Base-by-base conservation (phyloP, 2,888 invertebrate genomes). In the Machimus rusticus region DNA sequence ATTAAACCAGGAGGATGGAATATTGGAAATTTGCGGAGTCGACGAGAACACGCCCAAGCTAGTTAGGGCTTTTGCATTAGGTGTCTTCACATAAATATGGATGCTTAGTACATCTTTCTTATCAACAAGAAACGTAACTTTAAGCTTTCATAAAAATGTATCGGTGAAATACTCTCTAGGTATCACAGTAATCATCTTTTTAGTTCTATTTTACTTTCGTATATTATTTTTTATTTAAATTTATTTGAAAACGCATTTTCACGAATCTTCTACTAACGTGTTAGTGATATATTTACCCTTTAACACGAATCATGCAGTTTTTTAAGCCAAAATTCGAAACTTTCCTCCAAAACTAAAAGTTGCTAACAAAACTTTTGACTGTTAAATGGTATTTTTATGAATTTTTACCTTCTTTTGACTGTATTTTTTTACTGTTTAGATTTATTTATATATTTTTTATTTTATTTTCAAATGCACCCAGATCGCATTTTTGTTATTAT, bases 1-100 rank as follows among this genome's bases (percentile, higher is more conserved):
- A 39, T 8, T 78, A 43, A 88, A 89, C 19, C 89, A 88, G 8
- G 90, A 91, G 84, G 90, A 91, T 86, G 91, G 92, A 88, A 92
- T 93, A 87, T 91, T 94, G 89, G 93, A 93, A 89, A 91, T 94
- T 85, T 93, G 93, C 89, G 94, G 94, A 87, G 92, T 94, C 89
- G 93, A 94, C 89, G 92, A 92, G 55, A 91, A 93, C 87, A 93
- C 94, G 87, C 93, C 93, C 46, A 91, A 91, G 89, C 88, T 94
- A 78, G 93, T 94, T 87, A 92, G 93, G 89, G 93, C 93, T 74
- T 94, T 94, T 90, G 93, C 93, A 16, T 90, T 92, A 9, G 89
- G 86, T 87, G 89, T 87, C 88, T 92, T 90, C 37, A 51, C 76
- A 51, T 86, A 86, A 28, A 39, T 31, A 57, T 57, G 57, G n/a